A percentile compares a stretch with the other conserved stretches of the same genome.
These are phyloP conservation scores for Sinhomidia bicolor DNA, from an alignment of 2,888 invertebrate species.

Conservation along the genomic window DNA sequence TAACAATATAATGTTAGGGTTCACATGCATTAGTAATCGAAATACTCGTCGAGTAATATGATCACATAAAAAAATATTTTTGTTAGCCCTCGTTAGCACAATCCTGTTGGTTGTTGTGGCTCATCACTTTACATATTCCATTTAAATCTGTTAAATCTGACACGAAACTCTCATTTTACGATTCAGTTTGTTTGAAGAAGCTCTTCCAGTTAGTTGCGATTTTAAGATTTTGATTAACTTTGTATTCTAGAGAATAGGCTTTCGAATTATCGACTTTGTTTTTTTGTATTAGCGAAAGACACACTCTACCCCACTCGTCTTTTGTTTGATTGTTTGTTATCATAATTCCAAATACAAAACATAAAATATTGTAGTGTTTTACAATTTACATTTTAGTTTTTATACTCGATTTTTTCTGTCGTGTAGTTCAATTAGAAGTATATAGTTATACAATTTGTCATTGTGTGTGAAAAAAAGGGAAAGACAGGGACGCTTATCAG, in stretches of 20 bases:
- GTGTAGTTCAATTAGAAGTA: background rate
- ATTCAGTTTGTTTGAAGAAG: conserved; percentile 57
- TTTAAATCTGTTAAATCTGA: conserved; percentile 51
- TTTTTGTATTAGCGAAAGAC: conserved; percentile 17
- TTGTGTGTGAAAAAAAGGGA: conserved; percentile 13
- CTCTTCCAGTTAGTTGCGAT: conserved; percentile 55
- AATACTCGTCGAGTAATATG: conserved; percentile 19
- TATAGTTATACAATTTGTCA: background rate
- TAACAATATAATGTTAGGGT: background rate
- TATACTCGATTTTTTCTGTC: conserved; percentile 15
- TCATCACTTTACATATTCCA: background rate
- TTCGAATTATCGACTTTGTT: conserved; percentile 11
- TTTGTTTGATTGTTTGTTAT: background rate
- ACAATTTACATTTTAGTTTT: conserved; percentile 18
- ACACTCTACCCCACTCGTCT: conserved; percentile 16
- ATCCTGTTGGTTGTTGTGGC: background rate
- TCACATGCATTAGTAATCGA: conserved; percentile 9
- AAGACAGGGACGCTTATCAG: conserved; percentile 49
- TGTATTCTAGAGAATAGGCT: background rate
- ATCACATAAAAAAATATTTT: conserved; percentile 33
- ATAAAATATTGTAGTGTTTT: background rate
- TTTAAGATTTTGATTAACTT: background rate
- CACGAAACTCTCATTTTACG: conserved; percentile 33
- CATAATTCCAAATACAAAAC: conserved; percentile 8
- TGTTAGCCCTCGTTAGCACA: background rate